These are phyloP conservation scores for Atlantisia rogersi DNA, from an alignment of 2,113 vertebrate genomes.

Conservation along the genomic window DNA sequence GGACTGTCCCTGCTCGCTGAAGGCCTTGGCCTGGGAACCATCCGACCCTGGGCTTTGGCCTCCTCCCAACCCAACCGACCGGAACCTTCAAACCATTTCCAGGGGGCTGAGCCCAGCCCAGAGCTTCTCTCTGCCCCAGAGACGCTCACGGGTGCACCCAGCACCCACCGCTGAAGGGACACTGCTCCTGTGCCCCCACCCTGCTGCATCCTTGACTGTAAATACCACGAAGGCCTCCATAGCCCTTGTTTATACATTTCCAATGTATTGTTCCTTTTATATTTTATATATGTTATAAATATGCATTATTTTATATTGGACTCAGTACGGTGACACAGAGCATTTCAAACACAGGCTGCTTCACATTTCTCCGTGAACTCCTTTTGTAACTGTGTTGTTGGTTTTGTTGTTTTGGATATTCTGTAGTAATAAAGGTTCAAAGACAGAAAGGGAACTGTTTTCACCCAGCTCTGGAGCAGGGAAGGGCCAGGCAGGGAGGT, in stretches of 20 bases:
- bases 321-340: slow-evolving; percentile 72
- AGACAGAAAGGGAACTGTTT: not conserved
- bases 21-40: not conserved
- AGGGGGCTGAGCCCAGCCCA: not conserved
- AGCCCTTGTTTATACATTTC: slow-evolving; percentile 77
- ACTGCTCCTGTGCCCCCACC: not conserved
- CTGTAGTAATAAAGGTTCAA: slow-evolving; percentile 72
- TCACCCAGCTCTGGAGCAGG: not conserved
- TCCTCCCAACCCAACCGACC: not conserved
- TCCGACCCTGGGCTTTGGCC: not conserved
- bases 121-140: not conserved
- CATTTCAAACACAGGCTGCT: slow-evolving; percentile 83
- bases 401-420: slow-evolving; percentile 69
- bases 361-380: slow-evolving; percentile 73
- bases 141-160: not conserved
- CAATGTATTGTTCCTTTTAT: slow-evolving; percentile 65
- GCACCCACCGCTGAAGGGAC: not conserved
- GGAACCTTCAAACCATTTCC: not conserved
- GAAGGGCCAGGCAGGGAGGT: not conserved
- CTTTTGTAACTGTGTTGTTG: slow-evolving; percentile 74
- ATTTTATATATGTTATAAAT: slow-evolving; percentile 71
- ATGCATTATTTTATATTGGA: slow-evolving; percentile 76
- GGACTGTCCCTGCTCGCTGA: not conserved
- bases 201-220: not conserved
- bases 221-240: slow-evolving; percentile 21